A percentile compares a stretch with the other conserved stretches of the same genome.
These are phyloP conservation scores for Takifugu flavidus DNA, from an alignment of 2,113 vertebrate genomes.

Conservation along the genomic window DNA sequence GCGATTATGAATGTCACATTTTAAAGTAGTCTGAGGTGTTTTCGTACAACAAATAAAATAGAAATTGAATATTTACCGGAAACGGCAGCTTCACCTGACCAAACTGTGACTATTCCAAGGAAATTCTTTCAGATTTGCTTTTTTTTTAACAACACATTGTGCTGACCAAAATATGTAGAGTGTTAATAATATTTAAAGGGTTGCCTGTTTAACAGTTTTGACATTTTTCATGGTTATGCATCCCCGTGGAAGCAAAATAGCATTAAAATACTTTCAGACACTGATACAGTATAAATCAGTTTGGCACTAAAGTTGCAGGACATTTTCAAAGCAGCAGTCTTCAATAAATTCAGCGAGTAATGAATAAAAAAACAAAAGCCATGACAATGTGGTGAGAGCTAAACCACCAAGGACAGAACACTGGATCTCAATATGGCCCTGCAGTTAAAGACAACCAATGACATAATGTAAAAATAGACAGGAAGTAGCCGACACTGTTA, in stretches of 20 bases:
- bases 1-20: slow-evolving; percentile 46
- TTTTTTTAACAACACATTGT: slow-evolving; percentile 33
- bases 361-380: slow-evolving; percentile 49
- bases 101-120: too few relatives aligned
- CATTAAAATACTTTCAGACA: slow-evolving; percentile 53
- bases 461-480: slow-evolving; percentile 62
- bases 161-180: slow-evolving; percentile 38
- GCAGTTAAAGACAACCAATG: slow-evolving; percentile 63
- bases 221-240: slow-evolving; percentile 18
- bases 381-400: slow-evolving; percentile 56
- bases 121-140: too few relatives aligned
- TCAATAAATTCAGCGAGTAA: slow-evolving; percentile 48
- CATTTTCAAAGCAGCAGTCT: slow-evolving; percentile 59
- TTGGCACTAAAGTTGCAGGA: slow-evolving; percentile 69
- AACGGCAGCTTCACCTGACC: too few relatives aligned
- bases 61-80: slow-evolving; percentile 44
- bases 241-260: slow-evolving; percentile 54
- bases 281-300: slow-evolving; percentile 48
- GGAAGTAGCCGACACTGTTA: slow-evolving; percentile 70
- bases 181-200: slow-evolving; percentile 40
- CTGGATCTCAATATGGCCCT: slow-evolving; percentile 46
- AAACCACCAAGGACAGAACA: slow-evolving; percentile 45
- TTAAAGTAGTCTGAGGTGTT: slow-evolving; percentile 22
- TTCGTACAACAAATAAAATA: slow-evolving; percentile 52
- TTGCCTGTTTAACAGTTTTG: slow-evolving; percentile 46